These are phyloP conservation scores for Periophthalmodon schlosseri DNA, from an alignment of 2,113 vertebrate genomes.

Conservation along the genomic window DNA sequence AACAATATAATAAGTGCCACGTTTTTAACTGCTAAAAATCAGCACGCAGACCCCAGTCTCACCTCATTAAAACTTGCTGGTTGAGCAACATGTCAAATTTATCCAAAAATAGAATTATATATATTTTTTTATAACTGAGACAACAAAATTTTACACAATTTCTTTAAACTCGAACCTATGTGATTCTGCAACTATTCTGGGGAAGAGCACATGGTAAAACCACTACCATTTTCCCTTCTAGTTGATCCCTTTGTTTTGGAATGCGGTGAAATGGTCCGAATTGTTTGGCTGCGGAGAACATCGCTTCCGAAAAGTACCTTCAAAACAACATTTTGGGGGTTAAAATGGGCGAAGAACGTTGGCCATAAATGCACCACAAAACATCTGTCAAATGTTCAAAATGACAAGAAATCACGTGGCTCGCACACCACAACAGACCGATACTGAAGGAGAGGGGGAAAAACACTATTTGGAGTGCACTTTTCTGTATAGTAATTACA, in stretches of 20 bases:
- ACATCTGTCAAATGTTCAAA: conserved; percentile 76
- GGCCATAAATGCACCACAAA: conserved; percentile 62
- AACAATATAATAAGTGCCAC: conserved; percentile 64
- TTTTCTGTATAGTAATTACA: conserved; percentile 81
- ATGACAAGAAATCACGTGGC: conserved; percentile 82
- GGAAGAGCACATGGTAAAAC: conserved; percentile 33
- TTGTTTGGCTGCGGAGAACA: conserved; percentile 29
- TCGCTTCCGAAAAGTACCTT: conserved; percentile 75
- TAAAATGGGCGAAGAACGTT: conserved; percentile 21
- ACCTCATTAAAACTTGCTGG: conserved; percentile 91
- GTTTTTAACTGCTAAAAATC: conserved; percentile 37
- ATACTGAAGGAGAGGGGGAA: conserved; percentile 43
- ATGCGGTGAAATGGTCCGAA: conserved; percentile 66
- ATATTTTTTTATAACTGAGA: conserved; percentile 43
- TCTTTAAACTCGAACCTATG: conserved; percentile 42
- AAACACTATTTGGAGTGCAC: conserved; percentile 69
- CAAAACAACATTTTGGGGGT: conserved; percentile 43
- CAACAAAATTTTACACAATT: conserved; percentile 45
- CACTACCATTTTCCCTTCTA: conserved; percentile 56
- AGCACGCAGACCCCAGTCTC: conserved; percentile 49
- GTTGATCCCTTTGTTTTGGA: conserved; percentile 70
- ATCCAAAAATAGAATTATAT: conserved; percentile 49
- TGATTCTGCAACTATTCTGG: conserved; percentile 22
- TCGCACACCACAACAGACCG: conserved; percentile 58
- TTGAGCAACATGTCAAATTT: conserved; percentile 83